phyloP scores from a whole-genome alignment of 2,797 vertebrate species.

The Ispidina lecontei region DNA sequence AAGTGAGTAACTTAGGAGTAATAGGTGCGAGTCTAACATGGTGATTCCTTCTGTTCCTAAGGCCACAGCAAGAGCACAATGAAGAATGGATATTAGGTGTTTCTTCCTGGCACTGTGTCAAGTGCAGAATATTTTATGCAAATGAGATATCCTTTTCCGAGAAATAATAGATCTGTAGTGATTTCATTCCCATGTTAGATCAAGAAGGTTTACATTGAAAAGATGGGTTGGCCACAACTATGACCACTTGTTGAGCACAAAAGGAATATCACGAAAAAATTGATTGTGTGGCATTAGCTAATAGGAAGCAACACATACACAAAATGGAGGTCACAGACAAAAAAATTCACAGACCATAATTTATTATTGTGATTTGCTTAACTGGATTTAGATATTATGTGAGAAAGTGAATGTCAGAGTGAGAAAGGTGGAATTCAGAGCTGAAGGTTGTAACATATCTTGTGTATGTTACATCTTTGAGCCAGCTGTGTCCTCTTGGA shows the following conservation, averaged over 20 bases:
- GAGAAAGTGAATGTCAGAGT: slow-evolving; percentile 15
- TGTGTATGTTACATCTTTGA: not conserved
- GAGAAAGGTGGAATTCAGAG: slow-evolving; percentile 3
- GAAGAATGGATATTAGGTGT: slow-evolving; percentile 72
- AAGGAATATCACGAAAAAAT: slow-evolving; percentile 70
- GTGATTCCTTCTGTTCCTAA: slow-evolving; percentile 59
- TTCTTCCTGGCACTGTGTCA: slow-evolving; percentile 79
- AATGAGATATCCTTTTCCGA: slow-evolving; percentile 82
- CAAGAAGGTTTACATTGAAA: slow-evolving; percentile 76
- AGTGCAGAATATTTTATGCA: slow-evolving; percentile 82
- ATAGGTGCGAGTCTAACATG: slow-evolving; percentile 4
- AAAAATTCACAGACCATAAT: slow-evolving; percentile 63
- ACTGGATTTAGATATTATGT: slow-evolving; percentile 55
- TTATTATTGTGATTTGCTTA: slow-evolving; percentile 72
- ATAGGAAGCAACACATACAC: slow-evolving; percentile 58
- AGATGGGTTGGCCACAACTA: slow-evolving; percentile 69
- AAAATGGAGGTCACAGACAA: slow-evolving; percentile 64
- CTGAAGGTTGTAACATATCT: not conserved
- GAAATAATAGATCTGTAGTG: slow-evolving; percentile 82
- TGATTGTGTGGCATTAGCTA: slow-evolving; percentile 80
- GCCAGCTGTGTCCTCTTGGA: no score
- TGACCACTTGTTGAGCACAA: slow-evolving; percentile 64
- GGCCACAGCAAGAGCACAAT: slow-evolving; percentile 38
- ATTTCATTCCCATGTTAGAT: slow-evolving; percentile 73
- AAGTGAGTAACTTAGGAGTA: slow-evolving; percentile 22